Evolutionary conservation across 2,888 invertebrate genomes (phyloP).

Genomic region (Trichogramma dendrolimi): DNA sequence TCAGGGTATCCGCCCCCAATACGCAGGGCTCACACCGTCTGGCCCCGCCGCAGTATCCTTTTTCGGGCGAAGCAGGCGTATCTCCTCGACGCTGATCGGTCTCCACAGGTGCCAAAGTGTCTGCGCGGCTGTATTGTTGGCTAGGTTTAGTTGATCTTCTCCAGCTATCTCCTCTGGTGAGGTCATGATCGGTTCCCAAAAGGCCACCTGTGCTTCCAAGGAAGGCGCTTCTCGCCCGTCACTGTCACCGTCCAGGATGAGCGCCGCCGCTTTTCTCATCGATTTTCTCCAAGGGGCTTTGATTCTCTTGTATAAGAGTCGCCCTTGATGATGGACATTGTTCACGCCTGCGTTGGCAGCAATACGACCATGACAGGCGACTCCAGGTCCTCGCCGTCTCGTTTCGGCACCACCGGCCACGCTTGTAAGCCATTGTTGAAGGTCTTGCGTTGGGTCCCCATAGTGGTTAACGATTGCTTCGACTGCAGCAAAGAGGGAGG

Average conservation of each 20-base stretch:
- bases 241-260: not conserved
- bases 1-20: not conserved
- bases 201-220: not conserved
- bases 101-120: not conserved
- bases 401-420: too few relatives aligned
- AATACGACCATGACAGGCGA: too few relatives aligned
- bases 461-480: too few relatives aligned
- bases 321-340: too few relatives aligned
- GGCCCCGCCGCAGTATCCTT: constrained; percentile 19
- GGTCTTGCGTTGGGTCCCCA: too few relatives aligned
- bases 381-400: too few relatives aligned
- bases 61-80: not conserved
- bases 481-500: too few relatives aligned
- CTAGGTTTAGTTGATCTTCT: too few relatives aligned
- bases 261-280: not conserved
- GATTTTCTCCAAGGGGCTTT: not conserved
- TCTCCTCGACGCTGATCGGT: constrained; percentile 5
- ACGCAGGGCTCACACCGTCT: constrained; percentile 4
- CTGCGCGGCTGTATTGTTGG: too few relatives aligned
- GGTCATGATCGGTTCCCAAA: not conserved
- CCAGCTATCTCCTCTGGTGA: too few relatives aligned
- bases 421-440: too few relatives aligned
- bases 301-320: not conserved
- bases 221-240: not conserved
- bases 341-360: too few relatives aligned